A percentile compares a stretch with the other conserved stretches of the same genome.
These are phyloP conservation scores for Epistrophella euchroma DNA, from an alignment of 2,888 invertebrate species.

Conservation along the genomic window DNA sequence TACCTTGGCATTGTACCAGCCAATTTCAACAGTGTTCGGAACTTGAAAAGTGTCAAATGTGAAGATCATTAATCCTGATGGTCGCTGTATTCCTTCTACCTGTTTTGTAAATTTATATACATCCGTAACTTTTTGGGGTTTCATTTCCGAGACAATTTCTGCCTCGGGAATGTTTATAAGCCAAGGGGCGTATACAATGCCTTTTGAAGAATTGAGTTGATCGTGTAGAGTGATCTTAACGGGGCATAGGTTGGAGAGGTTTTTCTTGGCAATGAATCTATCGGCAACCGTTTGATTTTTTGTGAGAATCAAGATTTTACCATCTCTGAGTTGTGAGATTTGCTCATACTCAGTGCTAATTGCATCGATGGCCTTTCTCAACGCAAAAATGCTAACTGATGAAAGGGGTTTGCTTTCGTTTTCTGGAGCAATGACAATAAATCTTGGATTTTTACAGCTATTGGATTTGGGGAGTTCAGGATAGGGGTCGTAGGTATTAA, in stretches of 20 bases:
- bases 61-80: conserved; percentile 14
- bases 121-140: background rate
- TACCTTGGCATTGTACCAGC: conserved; percentile 25
- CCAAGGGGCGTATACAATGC: conserved; percentile 12
- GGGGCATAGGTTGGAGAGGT: conserved; percentile 7
- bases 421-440: too few species aligned
- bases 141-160: too few species aligned
- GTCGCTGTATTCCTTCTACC: background rate
- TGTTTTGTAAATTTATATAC: conserved; percentile 10
- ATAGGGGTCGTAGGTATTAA: background rate
- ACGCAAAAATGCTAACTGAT: conserved; percentile 3
- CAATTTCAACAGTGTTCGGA: conserved; percentile 30
- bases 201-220: conserved; percentile 4
- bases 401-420: background rate
- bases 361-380: background rate
- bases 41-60: conserved; percentile 12
- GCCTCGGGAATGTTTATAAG: conserved; percentile 10
- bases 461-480: conserved; percentile 24
- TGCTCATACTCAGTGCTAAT: background rate
- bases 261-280: conserved; percentile 9
- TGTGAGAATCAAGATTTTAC: too few species aligned
- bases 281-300: too few species aligned
- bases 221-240: conserved; percentile 14
- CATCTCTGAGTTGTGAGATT: too few species aligned
- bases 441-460: too few species aligned